These are phyloP conservation scores for Phodopus roborovskii DNA, from an alignment of 2,113 vertebrate genomes.

Conservation along the genomic window DNA sequence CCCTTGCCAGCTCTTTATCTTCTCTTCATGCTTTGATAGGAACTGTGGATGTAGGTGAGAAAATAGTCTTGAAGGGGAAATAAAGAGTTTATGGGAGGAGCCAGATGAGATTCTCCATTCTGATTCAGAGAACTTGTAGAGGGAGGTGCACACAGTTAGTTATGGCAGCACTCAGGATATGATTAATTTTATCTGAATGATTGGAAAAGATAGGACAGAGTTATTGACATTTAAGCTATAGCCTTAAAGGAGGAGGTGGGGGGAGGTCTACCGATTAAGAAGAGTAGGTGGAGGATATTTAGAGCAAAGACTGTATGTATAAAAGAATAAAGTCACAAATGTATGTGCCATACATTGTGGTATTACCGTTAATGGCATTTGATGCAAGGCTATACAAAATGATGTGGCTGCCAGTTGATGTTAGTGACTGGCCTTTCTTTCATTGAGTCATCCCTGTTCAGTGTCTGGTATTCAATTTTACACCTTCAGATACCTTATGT, in stretches of 20 bases:
- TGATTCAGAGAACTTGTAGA: neutral
- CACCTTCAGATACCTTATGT: slow-evolving; percentile 14
- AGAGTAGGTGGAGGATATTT: slow-evolving; percentile 5
- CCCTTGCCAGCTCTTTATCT: neutral
- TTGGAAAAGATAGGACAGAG: slow-evolving; percentile 30
- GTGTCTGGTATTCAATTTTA: slow-evolving; percentile 50
- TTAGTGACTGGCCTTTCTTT: neutral
- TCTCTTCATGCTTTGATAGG: neutral
- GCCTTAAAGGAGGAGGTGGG: neutral
- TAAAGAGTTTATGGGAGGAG: neutral
- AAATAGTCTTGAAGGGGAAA: neutral
- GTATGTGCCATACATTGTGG: neutral
- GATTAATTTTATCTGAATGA: slow-evolving; percentile 67
- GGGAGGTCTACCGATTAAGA: neutral
- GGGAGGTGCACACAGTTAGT: neutral
- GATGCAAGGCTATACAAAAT: neutral
- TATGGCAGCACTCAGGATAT: neutral
- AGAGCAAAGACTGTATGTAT: neutral
- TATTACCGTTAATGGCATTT: slow-evolving; percentile 37
- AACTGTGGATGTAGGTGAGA: neutral
- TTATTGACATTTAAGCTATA: slow-evolving; percentile 50
- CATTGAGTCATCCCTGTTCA: neutral
- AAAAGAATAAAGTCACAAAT: slow-evolving; percentile 37
- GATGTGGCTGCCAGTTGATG: neutral
- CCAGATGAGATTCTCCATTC: neutral